These are phyloP conservation scores for Lepidurus arcticus DNA, from an alignment of 1,140 invertebrate genomes.

Conservation along the genomic window DNA sequence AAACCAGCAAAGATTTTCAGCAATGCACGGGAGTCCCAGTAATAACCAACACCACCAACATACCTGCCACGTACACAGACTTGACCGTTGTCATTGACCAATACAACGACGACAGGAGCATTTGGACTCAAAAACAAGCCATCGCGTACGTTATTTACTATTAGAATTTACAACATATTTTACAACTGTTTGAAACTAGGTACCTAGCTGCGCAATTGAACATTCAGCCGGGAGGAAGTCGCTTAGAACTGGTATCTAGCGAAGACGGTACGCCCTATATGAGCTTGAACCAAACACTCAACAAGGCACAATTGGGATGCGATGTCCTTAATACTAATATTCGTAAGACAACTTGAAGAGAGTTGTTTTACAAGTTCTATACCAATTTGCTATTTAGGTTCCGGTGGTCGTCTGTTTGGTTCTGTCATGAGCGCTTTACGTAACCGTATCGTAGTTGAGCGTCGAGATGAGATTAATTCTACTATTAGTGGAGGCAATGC, in stretches of 20 bases:
- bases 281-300: conserved; percentile 24
- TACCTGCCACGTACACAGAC: conserved; percentile 27
- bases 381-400: not conserved
- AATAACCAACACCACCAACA: not conserved
- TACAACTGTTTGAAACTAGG: not conserved
- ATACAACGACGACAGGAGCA: conserved; percentile 7
- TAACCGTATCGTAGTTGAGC: not conserved
- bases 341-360: conserved; percentile 14
- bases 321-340: conserved; percentile 27
- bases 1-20: not conserved
- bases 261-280: conserved; percentile 30
- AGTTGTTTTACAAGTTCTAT: not conserved
- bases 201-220: conserved; percentile 29
- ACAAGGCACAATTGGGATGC: conserved; percentile 34
- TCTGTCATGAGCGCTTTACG: not conserved
- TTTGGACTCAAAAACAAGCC: conserved; percentile 27
- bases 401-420: not conserved
- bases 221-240: conserved; percentile 28
- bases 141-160: conserved; percentile 24
- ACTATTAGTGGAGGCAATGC: not conserved
- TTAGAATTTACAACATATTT: not conserved
- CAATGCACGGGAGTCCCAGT: not conserved
- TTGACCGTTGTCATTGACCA: conserved; percentile 32
- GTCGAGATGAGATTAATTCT: not conserved
- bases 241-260: conserved; percentile 33